Base-by-base conservation (phyloP, 2,797 vertebrate species). In the Carduelis carduelis region DNA sequence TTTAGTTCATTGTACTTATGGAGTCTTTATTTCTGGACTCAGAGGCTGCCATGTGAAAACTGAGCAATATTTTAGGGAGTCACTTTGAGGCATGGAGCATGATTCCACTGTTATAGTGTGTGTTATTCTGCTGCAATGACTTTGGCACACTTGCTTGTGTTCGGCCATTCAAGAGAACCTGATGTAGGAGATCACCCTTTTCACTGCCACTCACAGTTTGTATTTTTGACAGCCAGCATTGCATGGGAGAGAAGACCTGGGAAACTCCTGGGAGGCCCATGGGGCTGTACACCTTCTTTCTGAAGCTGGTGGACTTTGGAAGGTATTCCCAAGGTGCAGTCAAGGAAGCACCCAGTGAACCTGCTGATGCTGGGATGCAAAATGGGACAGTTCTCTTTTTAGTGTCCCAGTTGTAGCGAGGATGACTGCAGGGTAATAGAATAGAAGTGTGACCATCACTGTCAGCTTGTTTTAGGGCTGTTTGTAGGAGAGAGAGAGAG, bases 1-100 rank as follows among this genome's bases (percentile, higher is more conserved):
- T 83, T 93, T 3, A 34, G 34, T 76, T 85, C 43, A 30, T 72
- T 92, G 61, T 94, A 65, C 24, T 83, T 76, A 43, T 1, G 13
- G 43, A 75, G 35, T 83, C 91, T 59, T 92, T 89, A 56, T 87
- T 96, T 94, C 82, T 83, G 76, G 65, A 59, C 27, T 91, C 24
- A 24, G 7, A n/a, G 43, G 27, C 37, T 89, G 64, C 47, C 39
- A 17, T 44, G 41, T 88, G 53, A 49, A 93, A 83, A 71, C 30
- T 19, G 9, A 80, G 46, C 52, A 83, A 13, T 68, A 70, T 60
- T 92, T 59, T 84, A 69, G 82, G 47, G 76, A 60, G 16, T 86
- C 7, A 11, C 75, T 96, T 96, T 34, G 59, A 71, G 19, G 14
- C 72, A 10, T 50, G 50, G 14, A 39, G 10, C 18, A 10, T 49